These are phyloP conservation scores for Camelus bactrianus DNA, from an alignment of 2,113 vertebrate genomes.

Conservation along the genomic window DNA sequence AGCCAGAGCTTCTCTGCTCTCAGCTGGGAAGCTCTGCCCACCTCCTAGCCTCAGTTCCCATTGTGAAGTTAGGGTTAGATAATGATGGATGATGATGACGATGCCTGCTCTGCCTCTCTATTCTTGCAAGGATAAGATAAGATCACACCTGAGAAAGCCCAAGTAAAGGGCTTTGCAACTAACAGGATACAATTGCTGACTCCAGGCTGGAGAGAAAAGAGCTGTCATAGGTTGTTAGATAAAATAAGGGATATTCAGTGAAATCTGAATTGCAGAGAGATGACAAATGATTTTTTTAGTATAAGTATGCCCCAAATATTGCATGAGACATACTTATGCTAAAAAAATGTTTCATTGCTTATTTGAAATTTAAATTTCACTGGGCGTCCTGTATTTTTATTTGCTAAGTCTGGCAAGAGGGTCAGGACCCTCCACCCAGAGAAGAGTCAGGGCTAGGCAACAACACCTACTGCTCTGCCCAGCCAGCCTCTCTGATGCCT, in stretches of 20 bases:
- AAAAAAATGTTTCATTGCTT: constrained; percentile 41
- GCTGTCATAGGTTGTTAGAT: neutral
- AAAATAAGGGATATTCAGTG: neutral
- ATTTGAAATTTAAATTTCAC: constrained; percentile 24
- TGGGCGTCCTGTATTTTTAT: neutral
- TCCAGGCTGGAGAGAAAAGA: neutral
- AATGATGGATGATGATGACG: neutral
- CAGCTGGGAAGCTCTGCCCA: constrained; percentile 28
- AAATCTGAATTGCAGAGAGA: constrained; percentile 39
- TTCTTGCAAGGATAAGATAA: neutral
- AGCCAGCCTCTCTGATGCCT: neutral
- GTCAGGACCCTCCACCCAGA: neutral
- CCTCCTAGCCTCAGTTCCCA: neutral
- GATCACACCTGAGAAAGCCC: neutral
- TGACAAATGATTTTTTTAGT: neutral
- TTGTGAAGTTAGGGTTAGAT: neutral
- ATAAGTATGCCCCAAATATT: constrained; percentile 24
- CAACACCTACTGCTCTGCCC: neutral
- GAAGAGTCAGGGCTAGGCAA: neutral
- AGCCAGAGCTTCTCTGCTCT: constrained; percentile 48
- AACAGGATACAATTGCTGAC: neutral
- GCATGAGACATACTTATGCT: neutral
- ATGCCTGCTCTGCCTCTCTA: neutral
- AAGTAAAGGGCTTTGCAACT: neutral
- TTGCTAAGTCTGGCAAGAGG: neutral